Conservation (phyloP, 2,797 vertebrate genomes). For the Chlorospingus flavigularis region DNA sequence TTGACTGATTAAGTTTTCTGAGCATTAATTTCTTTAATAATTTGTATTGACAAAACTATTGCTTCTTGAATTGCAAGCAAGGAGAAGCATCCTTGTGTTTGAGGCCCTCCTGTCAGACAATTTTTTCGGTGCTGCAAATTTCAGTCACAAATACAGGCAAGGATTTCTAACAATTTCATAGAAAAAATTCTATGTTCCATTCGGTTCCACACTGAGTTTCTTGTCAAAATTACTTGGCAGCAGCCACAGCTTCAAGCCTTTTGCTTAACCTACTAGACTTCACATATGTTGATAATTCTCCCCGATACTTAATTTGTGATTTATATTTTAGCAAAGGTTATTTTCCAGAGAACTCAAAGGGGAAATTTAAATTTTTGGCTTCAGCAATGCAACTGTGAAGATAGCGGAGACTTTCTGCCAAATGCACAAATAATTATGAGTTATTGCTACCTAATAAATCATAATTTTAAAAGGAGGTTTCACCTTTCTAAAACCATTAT, state of each 20-base stretch:
- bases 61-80: not conserved
- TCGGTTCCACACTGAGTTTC: not conserved
- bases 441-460: not conserved
- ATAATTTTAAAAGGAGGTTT: not conserved
- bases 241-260: not conserved
- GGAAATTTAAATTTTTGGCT: not conserved
- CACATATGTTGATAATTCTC: not conserved
- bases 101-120: not conserved
- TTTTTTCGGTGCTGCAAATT: not conserved
- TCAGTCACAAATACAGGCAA: not conserved
- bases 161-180: not conserved
- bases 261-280: not conserved
- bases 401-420: not conserved
- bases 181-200: not conserved
- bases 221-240: not conserved
- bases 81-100: not conserved
- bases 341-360: not conserved
- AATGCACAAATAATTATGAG: not conserved
- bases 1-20: not conserved
- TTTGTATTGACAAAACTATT: constrained; percentile 4
- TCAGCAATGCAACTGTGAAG: not conserved
- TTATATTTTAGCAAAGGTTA: not conserved
- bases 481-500: not conserved
- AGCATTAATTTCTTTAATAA: not conserved
- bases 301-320: not conserved